phyloP scores from a whole-genome alignment of 1,140 invertebrate species.

The Cecropterus lyciades region DNA sequence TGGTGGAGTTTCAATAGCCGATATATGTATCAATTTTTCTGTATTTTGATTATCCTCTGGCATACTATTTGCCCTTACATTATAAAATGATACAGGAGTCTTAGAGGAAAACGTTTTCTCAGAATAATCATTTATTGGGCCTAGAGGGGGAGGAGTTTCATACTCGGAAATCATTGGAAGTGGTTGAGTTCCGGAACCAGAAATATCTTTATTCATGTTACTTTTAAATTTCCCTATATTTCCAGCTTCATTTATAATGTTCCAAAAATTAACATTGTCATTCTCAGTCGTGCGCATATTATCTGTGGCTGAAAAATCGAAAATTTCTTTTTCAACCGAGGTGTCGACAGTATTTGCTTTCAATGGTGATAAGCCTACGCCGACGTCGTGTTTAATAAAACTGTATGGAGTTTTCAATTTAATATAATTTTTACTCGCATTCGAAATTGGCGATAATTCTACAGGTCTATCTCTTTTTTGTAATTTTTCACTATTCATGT shows the following conservation, averaged over 20 bases:
- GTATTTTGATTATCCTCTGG: conserved; percentile 39
- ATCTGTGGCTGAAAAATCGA: conserved; percentile 40
- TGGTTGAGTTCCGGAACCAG: conserved; percentile 39
- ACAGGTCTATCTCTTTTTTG: conserved; percentile 30
- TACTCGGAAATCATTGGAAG: conserved; percentile 52
- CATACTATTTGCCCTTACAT: conserved; percentile 17
- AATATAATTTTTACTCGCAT: conserved; percentile 50
- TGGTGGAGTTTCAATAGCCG: conserved; percentile 55
- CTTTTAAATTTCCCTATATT: conserved; percentile 48
- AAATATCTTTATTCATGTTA: conserved; percentile 26
- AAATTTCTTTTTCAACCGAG: conserved; percentile 47
- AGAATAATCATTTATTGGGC: conserved; percentile 31
- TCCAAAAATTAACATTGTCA: conserved; percentile 55
- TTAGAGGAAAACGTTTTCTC: conserved; percentile 7
- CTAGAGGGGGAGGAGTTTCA: conserved; percentile 60
- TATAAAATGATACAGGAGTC: conserved; percentile 27
- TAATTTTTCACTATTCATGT: conserved; percentile 39
- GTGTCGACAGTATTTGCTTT: conserved; percentile 28
- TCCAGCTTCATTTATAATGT: conserved; percentile 46
- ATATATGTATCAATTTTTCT: conserved; percentile 40
- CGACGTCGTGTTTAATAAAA: conserved; percentile 52
- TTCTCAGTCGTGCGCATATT: conserved; percentile 38
- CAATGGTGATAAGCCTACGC: conserved; percentile 37
- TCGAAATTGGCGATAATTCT: conserved; percentile 31
- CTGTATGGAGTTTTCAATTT: conserved; percentile 51